phyloP scores from a whole-genome alignment of 2,797 vertebrate species.

The Fratercula arctica region DNA sequence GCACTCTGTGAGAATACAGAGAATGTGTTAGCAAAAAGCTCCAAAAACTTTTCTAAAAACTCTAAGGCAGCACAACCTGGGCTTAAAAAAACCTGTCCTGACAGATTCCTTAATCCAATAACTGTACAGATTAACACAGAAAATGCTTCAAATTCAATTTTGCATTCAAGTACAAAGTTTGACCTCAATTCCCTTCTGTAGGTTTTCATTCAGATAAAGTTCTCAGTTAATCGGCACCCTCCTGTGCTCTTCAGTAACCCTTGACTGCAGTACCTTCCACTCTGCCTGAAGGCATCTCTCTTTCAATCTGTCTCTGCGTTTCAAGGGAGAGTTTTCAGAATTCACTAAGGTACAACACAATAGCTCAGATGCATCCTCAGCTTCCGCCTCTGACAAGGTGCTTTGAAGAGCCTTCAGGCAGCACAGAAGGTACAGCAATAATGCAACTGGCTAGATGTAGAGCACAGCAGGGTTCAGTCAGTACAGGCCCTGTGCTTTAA shows the following conservation, averaged over 20 bases:
- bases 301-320: background rate
- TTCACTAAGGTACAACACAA: constrained; percentile 9
- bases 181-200: background rate
- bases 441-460: background rate
- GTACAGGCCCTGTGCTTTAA: background rate
- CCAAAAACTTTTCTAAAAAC: background rate
- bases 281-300: constrained; percentile 7
- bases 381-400: constrained; percentile 10
- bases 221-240: background rate
- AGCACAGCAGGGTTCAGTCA: constrained; percentile 25
- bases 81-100: background rate
- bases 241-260: background rate
- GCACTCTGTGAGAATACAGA: background rate
- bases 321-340: background rate
- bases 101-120: constrained; percentile 10
- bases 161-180: background rate
- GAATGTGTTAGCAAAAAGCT: background rate
- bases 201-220: background rate
- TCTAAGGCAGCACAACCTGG: background rate
- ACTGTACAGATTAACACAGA: background rate
- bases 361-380: background rate
- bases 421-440: background rate
- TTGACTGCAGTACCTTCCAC: background rate
- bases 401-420: constrained; percentile 23
- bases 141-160: background rate